Evolutionary conservation across 2,113 vertebrate genomes (phyloP).

Genomic region (Thermophis baileyi): DNA sequence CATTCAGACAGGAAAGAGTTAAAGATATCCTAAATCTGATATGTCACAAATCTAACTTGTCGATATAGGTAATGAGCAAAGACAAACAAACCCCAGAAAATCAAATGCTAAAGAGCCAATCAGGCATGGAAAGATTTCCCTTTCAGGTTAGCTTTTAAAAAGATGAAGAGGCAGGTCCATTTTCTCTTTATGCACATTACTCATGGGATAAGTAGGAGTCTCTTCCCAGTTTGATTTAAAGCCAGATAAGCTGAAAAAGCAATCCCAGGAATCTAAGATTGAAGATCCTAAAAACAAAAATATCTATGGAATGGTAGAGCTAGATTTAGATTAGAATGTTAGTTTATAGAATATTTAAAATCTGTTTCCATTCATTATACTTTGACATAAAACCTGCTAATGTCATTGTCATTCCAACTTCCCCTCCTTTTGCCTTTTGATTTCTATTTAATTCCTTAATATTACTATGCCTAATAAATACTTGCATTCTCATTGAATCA

Average conservation of each 20-base stretch:
- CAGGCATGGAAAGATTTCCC: background rate
- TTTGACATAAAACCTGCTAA: background rate
- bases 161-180: background rate
- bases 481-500: background rate
- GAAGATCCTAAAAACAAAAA: background rate
- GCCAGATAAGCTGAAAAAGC: background rate
- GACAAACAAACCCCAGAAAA: background rate
- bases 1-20: background rate
- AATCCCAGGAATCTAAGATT: background rate
- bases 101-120: background rate
- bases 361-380: background rate
- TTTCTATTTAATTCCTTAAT: background rate
- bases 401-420: background rate
- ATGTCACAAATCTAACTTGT: background rate
- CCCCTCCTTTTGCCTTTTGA: background rate
- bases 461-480: background rate
- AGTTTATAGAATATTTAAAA: background rate
- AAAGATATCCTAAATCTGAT: background rate
- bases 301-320: background rate
- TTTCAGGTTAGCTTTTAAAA: background rate
- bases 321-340: background rate
- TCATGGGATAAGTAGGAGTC: background rate
- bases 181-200: background rate
- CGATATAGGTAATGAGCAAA: background rate
- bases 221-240: background rate